Percentiles rank a stretch among this genome's conserved stretches.
phyloP scores from a whole-genome alignment of 2,113 vertebrate genomes.

The Chamaetylas fuelleborni region DNA sequence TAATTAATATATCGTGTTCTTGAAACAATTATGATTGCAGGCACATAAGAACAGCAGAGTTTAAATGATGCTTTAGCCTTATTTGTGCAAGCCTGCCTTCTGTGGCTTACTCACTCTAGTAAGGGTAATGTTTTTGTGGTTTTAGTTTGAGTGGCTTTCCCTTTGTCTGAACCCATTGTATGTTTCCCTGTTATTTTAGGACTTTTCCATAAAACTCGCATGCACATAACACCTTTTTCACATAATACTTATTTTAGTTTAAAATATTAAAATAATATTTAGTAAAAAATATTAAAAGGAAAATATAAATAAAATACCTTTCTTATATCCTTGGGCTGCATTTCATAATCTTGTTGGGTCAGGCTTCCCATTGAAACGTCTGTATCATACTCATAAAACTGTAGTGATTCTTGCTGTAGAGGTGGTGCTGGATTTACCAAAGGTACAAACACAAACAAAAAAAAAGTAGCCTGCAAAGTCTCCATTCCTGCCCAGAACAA shows the following conservation, averaged over 20 bases:
- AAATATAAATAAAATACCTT: slow-evolving; percentile 74
- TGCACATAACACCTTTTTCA: neutral
- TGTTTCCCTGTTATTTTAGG: neutral
- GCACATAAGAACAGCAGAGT: neutral
- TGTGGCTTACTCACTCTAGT: neutral
- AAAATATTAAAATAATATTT: slow-evolving; percentile 29
- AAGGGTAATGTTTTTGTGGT: neutral
- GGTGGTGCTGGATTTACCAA: slow-evolving; percentile 78
- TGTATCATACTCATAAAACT: slow-evolving; percentile 59
- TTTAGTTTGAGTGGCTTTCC: slow-evolving; percentile 10
- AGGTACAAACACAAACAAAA: slow-evolving; percentile 76
- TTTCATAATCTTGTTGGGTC: slow-evolving; percentile 69
- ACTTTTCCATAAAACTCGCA: neutral
- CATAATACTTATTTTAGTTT: neutral
- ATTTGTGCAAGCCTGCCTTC: neutral
- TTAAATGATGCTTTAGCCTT: neutral
- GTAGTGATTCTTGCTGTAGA: slow-evolving; percentile 49
- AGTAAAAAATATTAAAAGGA: slow-evolving; percentile 26
- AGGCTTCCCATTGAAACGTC: slow-evolving; percentile 54
- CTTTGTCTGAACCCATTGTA: neutral
- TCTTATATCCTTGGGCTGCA: slow-evolving; percentile 64
- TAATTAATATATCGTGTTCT: neutral
- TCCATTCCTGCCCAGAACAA: slow-evolving; percentile 74
- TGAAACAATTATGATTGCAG: neutral
- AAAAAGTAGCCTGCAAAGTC: slow-evolving; percentile 71